Base-by-base conservation (phyloP, 92 coral and sea anemone genomes). In the Palythoa grandis region DNA sequence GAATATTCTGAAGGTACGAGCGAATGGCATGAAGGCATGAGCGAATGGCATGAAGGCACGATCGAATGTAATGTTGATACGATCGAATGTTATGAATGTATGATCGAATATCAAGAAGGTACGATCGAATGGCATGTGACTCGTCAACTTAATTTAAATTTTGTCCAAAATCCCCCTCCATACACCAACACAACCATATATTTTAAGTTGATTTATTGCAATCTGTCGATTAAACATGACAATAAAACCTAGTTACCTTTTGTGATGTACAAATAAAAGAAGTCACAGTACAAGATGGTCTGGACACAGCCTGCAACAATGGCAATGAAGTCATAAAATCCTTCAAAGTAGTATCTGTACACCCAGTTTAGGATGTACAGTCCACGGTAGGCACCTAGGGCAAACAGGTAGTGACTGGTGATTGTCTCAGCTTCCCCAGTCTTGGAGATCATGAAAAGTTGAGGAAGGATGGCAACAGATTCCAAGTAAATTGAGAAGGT, bases 241-340 rank as follows among this genome's bases (percentile, higher is more conserved):
- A 83, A 69, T 2, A 10, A 69, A 69, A 57, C 15, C 89, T 29
- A 29, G 35, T 91, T 87, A 95, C 99, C 99, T 97, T 97, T 97
- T 29, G 99, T 97, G 76, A 97, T 97, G 82, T 97, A 97, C 92
- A 97, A 88, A 83, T 95, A 97, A 91, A 97, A 97, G 92, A 97
- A 97, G 91, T 97, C 99, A 15, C 99, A 97, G 93, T 97, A 97
- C 61, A 97, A 95, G 23, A 95, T 96, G 13, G 99, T 97, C 89
- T 97, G 99, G 52, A 97, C 99, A 78, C 99, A 97, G 29, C 99
- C 99, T 87, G 99, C 99, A 52, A 97, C 96, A 85, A 97, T 92
- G 75, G 99, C 99, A 86, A 97, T 97, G 92, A 97, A 95, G 82
- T 97, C 99, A 70, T 97, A 97, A 95, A 97, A 97, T 61, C 99